Conservation (phyloP, 2,797 vertebrate genomes). For the Leptatherina wallacei region DNA sequence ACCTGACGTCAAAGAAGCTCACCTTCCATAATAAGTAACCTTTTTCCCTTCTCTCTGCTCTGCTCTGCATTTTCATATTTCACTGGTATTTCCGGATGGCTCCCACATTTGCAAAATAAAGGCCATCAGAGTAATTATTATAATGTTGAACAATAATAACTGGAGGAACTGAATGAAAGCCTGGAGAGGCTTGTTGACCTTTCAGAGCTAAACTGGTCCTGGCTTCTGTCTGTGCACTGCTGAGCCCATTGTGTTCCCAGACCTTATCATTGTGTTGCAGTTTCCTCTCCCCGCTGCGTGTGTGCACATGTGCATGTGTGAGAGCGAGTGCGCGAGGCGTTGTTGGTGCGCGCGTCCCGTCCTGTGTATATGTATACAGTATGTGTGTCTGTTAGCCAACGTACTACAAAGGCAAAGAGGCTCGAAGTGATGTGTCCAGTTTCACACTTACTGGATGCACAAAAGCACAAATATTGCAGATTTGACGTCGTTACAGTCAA, state of each 20-base stretch:
- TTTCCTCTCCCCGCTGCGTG: constrained; percentile 79
- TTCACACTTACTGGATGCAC: constrained; percentile 35
- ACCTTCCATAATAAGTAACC: constrained; percentile 65
- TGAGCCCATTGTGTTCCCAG: constrained; percentile 84
- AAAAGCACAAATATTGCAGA: background rate
- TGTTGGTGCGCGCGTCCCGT: constrained; percentile 33
- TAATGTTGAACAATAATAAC: constrained; percentile 81
- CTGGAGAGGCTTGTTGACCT: constrained; percentile 84
- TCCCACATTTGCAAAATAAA: constrained; percentile 82
- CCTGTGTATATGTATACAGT: constrained; percentile 23
- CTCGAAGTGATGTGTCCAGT: constrained; percentile 24
- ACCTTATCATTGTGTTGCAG: constrained; percentile 87
- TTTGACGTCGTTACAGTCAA: background rate
- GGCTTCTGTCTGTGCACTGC: constrained; percentile 81
- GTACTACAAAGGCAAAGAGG: constrained; percentile 43
- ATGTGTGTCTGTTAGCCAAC: constrained; percentile 21
- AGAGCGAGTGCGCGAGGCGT: constrained; percentile 27
- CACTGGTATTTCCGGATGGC: constrained; percentile 82
- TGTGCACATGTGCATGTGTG: constrained; percentile 60
- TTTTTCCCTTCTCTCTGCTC: constrained; percentile 53
- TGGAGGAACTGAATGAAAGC: constrained; percentile 77
- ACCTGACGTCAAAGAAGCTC: constrained; percentile 74
- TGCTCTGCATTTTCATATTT: constrained; percentile 78
- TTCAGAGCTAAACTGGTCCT: constrained; percentile 84
- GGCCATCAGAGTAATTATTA: constrained; percentile 81